Evolutionary conservation across 2,113 vertebrate species (phyloP), one percentile per base, ranked within the genome.

Genomic region (Sturnus vulgaris): DNA sequence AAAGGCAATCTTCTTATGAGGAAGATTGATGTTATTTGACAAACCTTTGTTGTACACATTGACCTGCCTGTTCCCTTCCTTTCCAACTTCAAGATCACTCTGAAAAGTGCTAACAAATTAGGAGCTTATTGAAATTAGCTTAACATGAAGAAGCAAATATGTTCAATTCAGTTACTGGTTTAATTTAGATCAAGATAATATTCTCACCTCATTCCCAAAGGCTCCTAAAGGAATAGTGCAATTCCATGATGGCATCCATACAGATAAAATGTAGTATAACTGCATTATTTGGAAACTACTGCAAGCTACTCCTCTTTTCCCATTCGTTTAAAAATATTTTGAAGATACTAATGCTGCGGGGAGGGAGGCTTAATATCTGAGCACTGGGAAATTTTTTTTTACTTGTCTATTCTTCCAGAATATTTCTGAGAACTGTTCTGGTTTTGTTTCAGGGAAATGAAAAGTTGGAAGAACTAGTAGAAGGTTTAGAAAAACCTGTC

Each of bases 131-230:
- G 81, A 94, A 96, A 96, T 86, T 56, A 88, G 60, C 79, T 90
- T 86, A 90, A 83, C 65, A 33, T 40, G 53, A 92, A 77, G 76
- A 88, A 95, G 79, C 75, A 95, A 93, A 95, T 95, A 77, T 33
- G 55, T 56, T 95, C 78, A 77, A 40, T 90, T 92, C 64, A 60
- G 82, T 88, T 95, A 83, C 80, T 75, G 57, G 50, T 92, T 89
- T 95, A 94, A 90, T 95, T 75, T 66, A 93, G 76, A 91, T 95
- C 79, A 86, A 88, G 63, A 83, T 91, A 95, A 88, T 94, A 82
- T 80, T 95, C 87, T 95, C 93, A 87, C 89, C 94, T 86, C 71
- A 52, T 79, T 92, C 49, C 85, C 68, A 86, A 81, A 81, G 83
- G 82, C 64, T 56, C 86, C 9, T 3, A 83, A 93, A 94, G 44